Evolutionary conservation across 1,140 invertebrate genomes (phyloP), one percentile per base, ranked within the genome.

Genomic region (Zaprionus africanus): DNA sequence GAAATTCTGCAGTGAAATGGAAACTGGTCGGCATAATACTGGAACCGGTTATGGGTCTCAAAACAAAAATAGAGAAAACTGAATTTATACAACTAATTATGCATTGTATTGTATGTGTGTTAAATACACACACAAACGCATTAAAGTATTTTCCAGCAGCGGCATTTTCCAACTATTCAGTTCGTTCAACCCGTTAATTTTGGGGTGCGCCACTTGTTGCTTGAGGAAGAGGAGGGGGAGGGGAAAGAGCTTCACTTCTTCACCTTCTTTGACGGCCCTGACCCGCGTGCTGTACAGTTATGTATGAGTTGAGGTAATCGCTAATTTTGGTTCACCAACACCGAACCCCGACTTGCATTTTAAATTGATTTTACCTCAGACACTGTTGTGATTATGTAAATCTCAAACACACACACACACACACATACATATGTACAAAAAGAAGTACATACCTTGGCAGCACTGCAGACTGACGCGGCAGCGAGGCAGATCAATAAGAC

Each of bases 401-500:
- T 70, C 36, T 19, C 19, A n/a, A 2, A 43, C n/a, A 41, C 1
- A 2, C n/a, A 43, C 6, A 17, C 15, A 17, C 36, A 15, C n/a
- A n/a, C n/a, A n/a, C n/a, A n/a, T n/a, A n/a, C n/a, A n/a, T n/a
- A n/a, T n/a, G n/a, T 15, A 38, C 13, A 38, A 24, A 22, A 11
- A 51, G 28, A 22, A 46, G 24, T 61, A 61, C 87, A 83, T 72
- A 92, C 90, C 90, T 92, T 92, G n/a, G 91, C 81, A 17, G 90
- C 90, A 53, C 79, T 82, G 54, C 82, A 76, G 31, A 65, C 90
- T 4, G 86, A 60, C 49, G 68, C 86, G 19, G 17, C 28, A 22
- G 90, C 80, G 38, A 92, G 53, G 67, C 84, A 82, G 57, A 65
- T 73, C 73, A 91, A 75, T 53, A 92, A 70, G 22, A 91, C 72